Conservation (phyloP, 2,113 vertebrate species). For the Leucosticte australis region DNA sequence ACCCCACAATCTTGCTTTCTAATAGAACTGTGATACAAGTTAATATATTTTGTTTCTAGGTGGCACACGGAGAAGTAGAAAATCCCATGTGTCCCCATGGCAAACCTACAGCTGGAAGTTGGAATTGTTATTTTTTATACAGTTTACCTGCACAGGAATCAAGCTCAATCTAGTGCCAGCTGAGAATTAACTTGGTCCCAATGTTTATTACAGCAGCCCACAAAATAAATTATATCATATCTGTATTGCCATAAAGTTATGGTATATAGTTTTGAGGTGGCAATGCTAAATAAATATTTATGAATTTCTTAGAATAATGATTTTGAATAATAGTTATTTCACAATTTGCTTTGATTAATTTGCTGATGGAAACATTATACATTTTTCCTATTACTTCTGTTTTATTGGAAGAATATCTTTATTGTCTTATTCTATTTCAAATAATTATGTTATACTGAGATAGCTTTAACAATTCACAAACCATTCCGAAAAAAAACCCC, state of each 20-base stretch:
- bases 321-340: not conserved
- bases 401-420: not conserved
- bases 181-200: not conserved
- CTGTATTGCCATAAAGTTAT: not conserved
- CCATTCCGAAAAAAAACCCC: not conserved
- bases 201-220: not conserved
- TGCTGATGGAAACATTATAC: not conserved
- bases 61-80: not conserved
- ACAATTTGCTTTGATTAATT: not conserved
- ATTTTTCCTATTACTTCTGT: not conserved
- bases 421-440: not conserved
- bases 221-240: not conserved
- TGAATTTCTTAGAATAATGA: not conserved
- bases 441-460: not conserved
- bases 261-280: not conserved
- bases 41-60: constrained; percentile 55
- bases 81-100: not conserved
- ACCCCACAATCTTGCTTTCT: constrained; percentile 42
- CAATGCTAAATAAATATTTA: not conserved
- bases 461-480: not conserved
- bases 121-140: not conserved
- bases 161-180: not conserved
- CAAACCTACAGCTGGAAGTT: not conserved
- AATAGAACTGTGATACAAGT: constrained; percentile 32
- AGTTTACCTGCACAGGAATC: not conserved